Percentiles rank a stretch among this genome's conserved stretches.
Evolutionary conservation across 1,140 invertebrate genomes (phyloP).

Genomic region (Laupala kohalensis): DNA sequence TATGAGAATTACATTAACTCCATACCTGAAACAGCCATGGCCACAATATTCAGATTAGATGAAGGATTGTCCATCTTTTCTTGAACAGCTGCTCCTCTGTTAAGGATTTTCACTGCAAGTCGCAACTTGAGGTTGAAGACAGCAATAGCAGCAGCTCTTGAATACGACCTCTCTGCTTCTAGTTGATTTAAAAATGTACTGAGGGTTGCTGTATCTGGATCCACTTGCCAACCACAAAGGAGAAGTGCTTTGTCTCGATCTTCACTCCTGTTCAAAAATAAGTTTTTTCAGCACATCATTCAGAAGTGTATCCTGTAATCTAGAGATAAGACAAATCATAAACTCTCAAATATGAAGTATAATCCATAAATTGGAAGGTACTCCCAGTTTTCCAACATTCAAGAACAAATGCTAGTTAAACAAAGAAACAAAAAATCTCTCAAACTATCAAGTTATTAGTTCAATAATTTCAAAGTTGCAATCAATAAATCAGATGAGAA

Average conservation of each 20-base stretch:
- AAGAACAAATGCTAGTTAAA: no score
- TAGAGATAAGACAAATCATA: no score
- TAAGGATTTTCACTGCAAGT: constrained; percentile 73
- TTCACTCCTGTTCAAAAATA: constrained; percentile 41
- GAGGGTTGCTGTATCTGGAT: constrained; percentile 37
- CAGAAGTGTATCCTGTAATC: not conserved
- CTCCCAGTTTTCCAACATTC: no score
- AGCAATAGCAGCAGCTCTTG: constrained; percentile 77
- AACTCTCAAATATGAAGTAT: no score
- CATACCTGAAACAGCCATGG: constrained; percentile 72
- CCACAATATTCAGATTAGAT: constrained; percentile 49
- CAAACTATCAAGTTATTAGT: no score
- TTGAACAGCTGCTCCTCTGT: constrained; percentile 34
- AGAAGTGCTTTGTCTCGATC: constrained; percentile 66
- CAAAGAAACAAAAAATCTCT: no score
- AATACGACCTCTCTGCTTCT: constrained; percentile 36
- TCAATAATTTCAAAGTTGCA: no score
- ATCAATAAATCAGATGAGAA: no score
- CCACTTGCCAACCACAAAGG: constrained; percentile 76
- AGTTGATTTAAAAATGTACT: constrained; percentile 22
- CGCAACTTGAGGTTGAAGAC: constrained; percentile 78
- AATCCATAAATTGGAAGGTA: no score
- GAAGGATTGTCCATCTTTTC: not conserved
- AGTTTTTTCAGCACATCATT: not conserved
- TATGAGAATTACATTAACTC: no score